A percentile compares a stretch with the other conserved stretches of the same genome.
Evolutionary conservation across 2,797 vertebrate species (phyloP).

Genomic region (Brachyalestes nurse): DNA sequence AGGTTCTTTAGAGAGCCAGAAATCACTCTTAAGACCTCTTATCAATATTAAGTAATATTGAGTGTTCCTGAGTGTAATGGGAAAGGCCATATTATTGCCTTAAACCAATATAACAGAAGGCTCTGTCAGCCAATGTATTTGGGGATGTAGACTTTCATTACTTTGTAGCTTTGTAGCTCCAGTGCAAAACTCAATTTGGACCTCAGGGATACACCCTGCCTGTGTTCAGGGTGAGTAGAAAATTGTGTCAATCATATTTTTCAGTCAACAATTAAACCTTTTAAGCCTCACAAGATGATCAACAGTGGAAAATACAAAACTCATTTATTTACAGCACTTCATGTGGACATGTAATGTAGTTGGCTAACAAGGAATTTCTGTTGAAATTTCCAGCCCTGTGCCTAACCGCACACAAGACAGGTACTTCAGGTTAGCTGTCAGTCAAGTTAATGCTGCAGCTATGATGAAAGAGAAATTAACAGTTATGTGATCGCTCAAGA

Average conservation of each 20-base stretch:
- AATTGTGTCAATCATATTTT: background rate
- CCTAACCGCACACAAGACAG: slow-evolving; percentile 15
- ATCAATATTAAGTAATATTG: too few relatives aligned
- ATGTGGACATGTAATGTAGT: slow-evolving; percentile 15
- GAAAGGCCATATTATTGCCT: too few relatives aligned
- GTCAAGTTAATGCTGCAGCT: background rate
- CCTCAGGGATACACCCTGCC: too few relatives aligned
- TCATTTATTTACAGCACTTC: slow-evolving; percentile 30
- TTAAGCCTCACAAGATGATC: slow-evolving; percentile 10
- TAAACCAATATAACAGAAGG: too few relatives aligned
- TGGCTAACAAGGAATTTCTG: slow-evolving; percentile 28
- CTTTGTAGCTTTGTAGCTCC: background rate
- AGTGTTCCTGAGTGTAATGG: too few relatives aligned
- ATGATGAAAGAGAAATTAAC: background rate
- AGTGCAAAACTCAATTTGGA: background rate
- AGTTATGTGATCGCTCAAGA: background rate
- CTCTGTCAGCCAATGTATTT: too few relatives aligned
- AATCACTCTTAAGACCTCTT: too few relatives aligned
- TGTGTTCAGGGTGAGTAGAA: background rate
- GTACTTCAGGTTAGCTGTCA: slow-evolving; percentile 21
- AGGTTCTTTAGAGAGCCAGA: background rate
- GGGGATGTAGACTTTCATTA: background rate
- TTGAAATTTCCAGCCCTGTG: background rate
- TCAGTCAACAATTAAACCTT: background rate
- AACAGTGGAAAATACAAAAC: slow-evolving; percentile 24